Base-by-base conservation (phyloP, 2,797 vertebrate species). In the Sebastes nivosus region DNA sequence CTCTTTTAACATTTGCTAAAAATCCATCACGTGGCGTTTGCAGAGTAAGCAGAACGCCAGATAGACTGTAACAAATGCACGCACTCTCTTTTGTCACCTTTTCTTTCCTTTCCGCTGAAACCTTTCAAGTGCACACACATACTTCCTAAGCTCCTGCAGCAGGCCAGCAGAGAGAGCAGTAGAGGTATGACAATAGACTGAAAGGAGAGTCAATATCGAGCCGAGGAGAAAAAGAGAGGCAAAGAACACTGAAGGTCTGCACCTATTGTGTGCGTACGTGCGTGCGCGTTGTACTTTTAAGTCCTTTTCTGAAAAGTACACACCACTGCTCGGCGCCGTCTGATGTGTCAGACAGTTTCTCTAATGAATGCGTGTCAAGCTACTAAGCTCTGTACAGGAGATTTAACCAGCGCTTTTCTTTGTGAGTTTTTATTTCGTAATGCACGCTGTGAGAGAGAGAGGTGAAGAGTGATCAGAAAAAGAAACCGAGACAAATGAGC, bases 1-100 rank as follows among this genome's bases (percentile, higher is more conserved):
- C 91, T 92, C 90, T 87, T 89, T 90, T 91, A 93, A 86, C 90
- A 86, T 94, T 92, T 93, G 77, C 84, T 87, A 88, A 90, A 87
- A 93, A 93, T 93, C 87, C 86, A 93, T 94, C 90, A 91, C 72
- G 77, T 85, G 86, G 79, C 61, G 87, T 89, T 84, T 89, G 92
- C 87, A 83, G 86, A 88, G 89, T 94, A 87, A 91, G 92, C 92
- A 91, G 76, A 88, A 90, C 36, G 64, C 54, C 58, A 74, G 84
- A 85, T 34, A 80, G 85, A 89, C 82, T 83, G 76, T 83, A 80
- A 93, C 86, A 89, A 92, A 92, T 86, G 82, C 81, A 77, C 74
- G 32, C 63, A 70, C 64, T 89, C 85, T 81, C 80, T 82, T 77
- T 89, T 86, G 90, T 87, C 81, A 84, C 85, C 77, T 82, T 88